A percentile compares a stretch with the other conserved stretches of the same genome.
phyloP scores from a whole-genome alignment of 2,888 invertebrate species.

The Actias luna region DNA sequence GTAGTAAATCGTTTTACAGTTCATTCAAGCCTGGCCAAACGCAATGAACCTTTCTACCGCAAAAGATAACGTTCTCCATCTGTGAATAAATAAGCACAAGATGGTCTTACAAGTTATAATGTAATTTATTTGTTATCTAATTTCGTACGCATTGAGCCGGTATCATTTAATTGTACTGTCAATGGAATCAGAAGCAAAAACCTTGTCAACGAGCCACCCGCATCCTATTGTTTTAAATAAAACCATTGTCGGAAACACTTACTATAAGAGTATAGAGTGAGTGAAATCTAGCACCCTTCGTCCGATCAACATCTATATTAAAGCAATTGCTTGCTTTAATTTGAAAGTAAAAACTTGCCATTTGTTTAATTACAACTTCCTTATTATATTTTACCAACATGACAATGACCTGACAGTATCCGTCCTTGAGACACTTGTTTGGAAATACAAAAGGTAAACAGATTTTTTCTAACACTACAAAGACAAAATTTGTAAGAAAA shows the following conservation, averaged over 20 bases:
- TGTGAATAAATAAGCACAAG: slow-evolving; percentile 18
- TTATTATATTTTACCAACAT: too few relatives aligned
- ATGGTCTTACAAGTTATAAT: background rate
- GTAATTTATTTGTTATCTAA: slow-evolving; percentile 1
- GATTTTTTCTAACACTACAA: background rate
- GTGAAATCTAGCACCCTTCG: slow-evolving; percentile 32
- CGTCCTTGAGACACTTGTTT: background rate
- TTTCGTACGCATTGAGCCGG: slow-evolving; percentile 31
- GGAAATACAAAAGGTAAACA: background rate
- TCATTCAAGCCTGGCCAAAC: slow-evolving; percentile 26
- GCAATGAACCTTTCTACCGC: slow-evolving; percentile 37
- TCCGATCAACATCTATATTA: background rate
- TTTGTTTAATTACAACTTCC: too few relatives aligned
- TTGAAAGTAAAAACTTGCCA: background rate
- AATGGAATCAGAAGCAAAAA: slow-evolving; percentile 45
- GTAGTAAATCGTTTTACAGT: slow-evolving; percentile 15
- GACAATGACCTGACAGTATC: background rate
- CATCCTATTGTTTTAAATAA: slow-evolving; percentile 65
- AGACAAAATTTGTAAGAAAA: background rate
- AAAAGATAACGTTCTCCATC: slow-evolving; percentile 39
- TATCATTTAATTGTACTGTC: slow-evolving; percentile 55
- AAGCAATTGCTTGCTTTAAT: background rate
- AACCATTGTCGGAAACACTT: slow-evolving; percentile 49
- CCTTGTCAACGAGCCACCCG: slow-evolving; percentile 52
- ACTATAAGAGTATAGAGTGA: slow-evolving; percentile 35